A percentile compares a stretch with the other conserved stretches of the same genome.
Conservation (phyloP, 2,797 vertebrate genomes). For the Mus spretus region DNA sequence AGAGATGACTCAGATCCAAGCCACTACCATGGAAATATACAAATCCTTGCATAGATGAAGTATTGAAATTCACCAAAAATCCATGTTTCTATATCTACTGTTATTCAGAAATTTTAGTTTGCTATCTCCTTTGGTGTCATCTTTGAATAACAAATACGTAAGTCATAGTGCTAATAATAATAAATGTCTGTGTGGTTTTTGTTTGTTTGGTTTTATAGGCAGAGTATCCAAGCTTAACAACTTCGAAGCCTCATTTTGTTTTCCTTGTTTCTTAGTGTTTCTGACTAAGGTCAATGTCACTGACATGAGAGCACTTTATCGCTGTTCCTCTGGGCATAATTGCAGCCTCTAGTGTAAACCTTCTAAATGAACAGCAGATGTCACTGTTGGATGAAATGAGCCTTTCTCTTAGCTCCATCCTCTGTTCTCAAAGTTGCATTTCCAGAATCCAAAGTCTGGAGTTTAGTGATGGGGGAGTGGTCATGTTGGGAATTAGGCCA, state of each 20-base stretch:
- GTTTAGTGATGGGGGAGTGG: slow-evolving; percentile 57
- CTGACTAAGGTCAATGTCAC: neutral
- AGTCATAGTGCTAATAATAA: neutral
- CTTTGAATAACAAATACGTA: slow-evolving; percentile 11
- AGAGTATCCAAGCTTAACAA: neutral
- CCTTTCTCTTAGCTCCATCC: neutral
- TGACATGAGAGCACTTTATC: neutral
- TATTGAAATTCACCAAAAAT: neutral
- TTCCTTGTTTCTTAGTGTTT: neutral
- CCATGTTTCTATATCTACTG: neutral
- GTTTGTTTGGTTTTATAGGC: no score
- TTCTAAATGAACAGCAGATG: slow-evolving; percentile 74
- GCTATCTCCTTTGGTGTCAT: neutral
- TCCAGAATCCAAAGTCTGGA: slow-evolving; percentile 44
- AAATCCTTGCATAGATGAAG: neutral
- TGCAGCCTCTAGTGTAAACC: neutral
- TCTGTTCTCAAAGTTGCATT: neutral
- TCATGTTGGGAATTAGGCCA: no score
- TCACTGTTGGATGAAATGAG: slow-evolving; percentile 79
- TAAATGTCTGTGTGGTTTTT: no score
- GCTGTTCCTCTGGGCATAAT: rapidly evolving
- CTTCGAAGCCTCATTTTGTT: neutral
- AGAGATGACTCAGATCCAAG: slow-evolving; percentile 20
- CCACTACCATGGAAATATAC: neutral
- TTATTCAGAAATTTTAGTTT: slow-evolving; percentile 31